phyloP scores from a whole-genome alignment of 2,113 vertebrate species.

The Columbina picui region DNA sequence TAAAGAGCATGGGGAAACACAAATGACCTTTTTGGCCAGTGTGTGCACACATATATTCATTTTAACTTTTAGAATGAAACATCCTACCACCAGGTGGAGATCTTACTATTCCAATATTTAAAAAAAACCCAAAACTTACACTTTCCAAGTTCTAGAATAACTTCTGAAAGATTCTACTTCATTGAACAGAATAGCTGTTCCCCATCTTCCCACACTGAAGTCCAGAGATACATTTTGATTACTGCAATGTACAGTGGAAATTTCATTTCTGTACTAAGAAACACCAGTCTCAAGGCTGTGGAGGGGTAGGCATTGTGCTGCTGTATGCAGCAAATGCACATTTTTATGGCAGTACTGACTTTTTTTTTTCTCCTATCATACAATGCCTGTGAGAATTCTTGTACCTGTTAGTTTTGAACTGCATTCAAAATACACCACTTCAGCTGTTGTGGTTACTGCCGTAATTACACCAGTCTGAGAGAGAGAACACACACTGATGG shows the following conservation, averaged over 20 bases:
- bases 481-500: background rate
- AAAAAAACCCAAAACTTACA: background rate
- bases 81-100: constrained; percentile 48
- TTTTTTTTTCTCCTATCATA: background rate
- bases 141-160: background rate
- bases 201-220: background rate
- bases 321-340: background rate
- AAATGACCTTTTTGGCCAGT: background rate
- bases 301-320: background rate
- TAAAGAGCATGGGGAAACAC: background rate
- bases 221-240: background rate
- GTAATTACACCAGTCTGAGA: background rate
- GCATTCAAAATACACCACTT: background rate
- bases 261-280: background rate
- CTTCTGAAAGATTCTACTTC: background rate
- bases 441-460: background rate
- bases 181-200: background rate
- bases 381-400: background rate
- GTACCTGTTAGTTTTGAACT: background rate
- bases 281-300: too few species aligned
- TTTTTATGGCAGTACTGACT: background rate
- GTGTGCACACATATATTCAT: fast-evolving
- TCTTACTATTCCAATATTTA: background rate
- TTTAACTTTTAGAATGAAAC: background rate
- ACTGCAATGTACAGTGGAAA: background rate